A percentile compares a stretch with the other conserved stretches of the same genome.
Conservation (phyloP, 2,888 invertebrate genomes). For the Eupithecia subumbrata region DNA sequence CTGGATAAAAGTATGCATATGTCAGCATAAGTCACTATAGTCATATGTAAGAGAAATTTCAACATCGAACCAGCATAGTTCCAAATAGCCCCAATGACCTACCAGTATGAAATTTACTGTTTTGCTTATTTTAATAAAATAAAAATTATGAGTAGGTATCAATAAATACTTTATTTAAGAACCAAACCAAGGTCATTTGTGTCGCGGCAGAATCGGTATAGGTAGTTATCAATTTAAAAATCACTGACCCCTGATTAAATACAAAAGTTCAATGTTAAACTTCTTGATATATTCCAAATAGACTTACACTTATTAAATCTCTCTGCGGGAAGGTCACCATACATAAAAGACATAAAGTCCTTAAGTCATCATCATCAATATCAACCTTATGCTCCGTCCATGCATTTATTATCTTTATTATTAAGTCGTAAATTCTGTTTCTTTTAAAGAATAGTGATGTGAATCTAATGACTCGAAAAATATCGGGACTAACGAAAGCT, state of each 20-base stretch:
- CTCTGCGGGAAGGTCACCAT: background rate
- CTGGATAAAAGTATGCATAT: too few species aligned
- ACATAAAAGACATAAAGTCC: background rate
- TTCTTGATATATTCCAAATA: background rate
- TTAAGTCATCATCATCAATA: background rate
- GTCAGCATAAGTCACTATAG: too few species aligned
- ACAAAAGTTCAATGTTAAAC: background rate
- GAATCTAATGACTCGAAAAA: too few species aligned
- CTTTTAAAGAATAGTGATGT: too few species aligned
- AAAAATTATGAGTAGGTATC: too few species aligned
- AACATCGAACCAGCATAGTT: too few species aligned
- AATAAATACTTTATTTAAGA: too few species aligned
- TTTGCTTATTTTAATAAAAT: background rate
- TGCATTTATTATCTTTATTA: too few species aligned
- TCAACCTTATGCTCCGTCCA: background rate
- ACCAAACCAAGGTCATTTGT: too few species aligned
- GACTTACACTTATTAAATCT: background rate
- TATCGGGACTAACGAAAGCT: too few species aligned
- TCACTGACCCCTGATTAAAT: background rate
- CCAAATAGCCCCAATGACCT: background rate
- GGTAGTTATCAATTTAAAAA: background rate
- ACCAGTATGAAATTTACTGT: background rate
- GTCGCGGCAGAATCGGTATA: background rate
- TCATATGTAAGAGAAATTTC: too few species aligned
- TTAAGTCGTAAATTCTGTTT: too few species aligned